Base-by-base conservation (phyloP, 2,113 vertebrate genomes). In the Procavia capensis region DNA sequence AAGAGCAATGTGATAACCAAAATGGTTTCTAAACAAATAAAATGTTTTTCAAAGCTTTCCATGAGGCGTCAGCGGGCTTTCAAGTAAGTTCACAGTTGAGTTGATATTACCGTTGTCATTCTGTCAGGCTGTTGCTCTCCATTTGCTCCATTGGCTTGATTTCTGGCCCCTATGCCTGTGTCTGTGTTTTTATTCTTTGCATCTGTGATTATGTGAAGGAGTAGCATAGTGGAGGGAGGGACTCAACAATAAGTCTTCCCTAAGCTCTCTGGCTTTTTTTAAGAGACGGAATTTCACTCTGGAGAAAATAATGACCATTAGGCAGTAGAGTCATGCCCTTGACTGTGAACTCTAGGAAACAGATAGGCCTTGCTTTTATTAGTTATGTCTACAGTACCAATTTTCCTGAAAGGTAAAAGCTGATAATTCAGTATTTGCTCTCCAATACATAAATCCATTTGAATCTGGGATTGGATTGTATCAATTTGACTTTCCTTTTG, bases 1-100 rank as follows among this genome's bases (percentile, higher is more conserved):
- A 92, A 91, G 93, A 96, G 91, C 96, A 88, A 93, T 97, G 97
- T 97, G 93, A 96, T 97, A 95, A 97, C 97, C 97, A 92, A 97
- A 95, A 90, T 91, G 96, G 97, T 93, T 96, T 98, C 97, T 98
- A 98, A 98, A 98, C 96, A 96, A 95, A 97, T 96, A 94, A 97
- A 97, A 98, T 97, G 96, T 97, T 97, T 98, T 96, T 96, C 97
- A 98, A 98, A 98, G 97, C 97, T 98, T 98, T 97, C 97, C 97
- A 97, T 96, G 97, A 97, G 97, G 97, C 97, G 83, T 96, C 97
- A 91, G 97, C 97, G 96, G 95, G 97, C 97, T 96, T 90, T 76
- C 97, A 98, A 97, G 97, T 98, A 98, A 98, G 97, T 97, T 97
- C 84, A 72, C 93, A 61, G 97, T 94, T 92, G 86, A 93, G 97